Percentiles rank a stretch among this genome's conserved stretches.
These are phyloP conservation scores for Drosophila trapezifrons DNA, from an alignment of 1,140 invertebrate genomes.

Conservation along the genomic window DNA sequence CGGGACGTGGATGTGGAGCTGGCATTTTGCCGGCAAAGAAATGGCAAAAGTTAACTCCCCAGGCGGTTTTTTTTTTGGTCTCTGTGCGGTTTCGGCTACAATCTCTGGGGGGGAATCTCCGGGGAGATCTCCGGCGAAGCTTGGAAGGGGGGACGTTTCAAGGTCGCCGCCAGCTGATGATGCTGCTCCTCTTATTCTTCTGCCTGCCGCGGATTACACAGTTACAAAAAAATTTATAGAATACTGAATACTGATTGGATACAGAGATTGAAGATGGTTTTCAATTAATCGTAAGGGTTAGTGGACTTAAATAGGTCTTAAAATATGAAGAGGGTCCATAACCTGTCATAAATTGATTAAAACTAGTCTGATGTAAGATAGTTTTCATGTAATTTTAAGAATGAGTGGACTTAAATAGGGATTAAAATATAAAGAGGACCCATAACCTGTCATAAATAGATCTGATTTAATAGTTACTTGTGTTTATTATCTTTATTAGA, in stretches of 20 bases:
- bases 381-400: not conserved
- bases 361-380: too few species aligned
- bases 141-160: conserved; percentile 50
- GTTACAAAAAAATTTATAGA: not conserved
- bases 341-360: too few species aligned
- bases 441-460: too few species aligned
- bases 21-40: conserved; percentile 78
- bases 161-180: conserved; percentile 64
- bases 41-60: conserved; percentile 75
- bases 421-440: too few species aligned
- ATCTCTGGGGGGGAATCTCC: conserved; percentile 7
- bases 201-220: not conserved
- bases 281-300: too few species aligned
- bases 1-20: conserved; percentile 29
- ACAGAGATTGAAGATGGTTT: too few species aligned
- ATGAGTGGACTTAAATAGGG: too few species aligned
- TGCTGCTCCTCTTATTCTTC: conserved; percentile 20
- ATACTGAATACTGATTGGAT: too few species aligned
- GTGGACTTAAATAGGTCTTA: too few species aligned
- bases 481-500: too few species aligned
- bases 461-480: too few species aligned
- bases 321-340: too few species aligned
- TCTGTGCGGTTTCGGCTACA: conserved; percentile 1
- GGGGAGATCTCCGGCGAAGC: not conserved
- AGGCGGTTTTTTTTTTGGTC: conserved; percentile 1